These are phyloP conservation scores for Napeogenes inachia DNA, from an alignment of 2,888 invertebrate genomes.

Conservation along the genomic window DNA sequence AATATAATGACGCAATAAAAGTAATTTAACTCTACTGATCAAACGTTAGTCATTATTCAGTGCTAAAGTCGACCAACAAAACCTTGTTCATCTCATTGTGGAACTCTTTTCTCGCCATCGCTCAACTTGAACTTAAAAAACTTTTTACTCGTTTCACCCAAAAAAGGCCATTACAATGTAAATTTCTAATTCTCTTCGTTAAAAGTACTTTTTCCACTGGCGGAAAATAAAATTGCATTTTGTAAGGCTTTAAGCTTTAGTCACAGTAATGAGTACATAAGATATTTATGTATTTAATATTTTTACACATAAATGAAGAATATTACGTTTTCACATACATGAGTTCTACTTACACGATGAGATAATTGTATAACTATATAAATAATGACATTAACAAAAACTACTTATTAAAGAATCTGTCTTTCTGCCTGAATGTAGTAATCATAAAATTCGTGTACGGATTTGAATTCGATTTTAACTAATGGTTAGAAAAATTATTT, in stretches of 20 bases:
- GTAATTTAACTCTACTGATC: background rate
- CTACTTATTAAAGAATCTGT: too few species aligned
- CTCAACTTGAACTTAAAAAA: constrained; percentile 5
- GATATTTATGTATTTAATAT: too few species aligned
- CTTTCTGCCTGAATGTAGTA: too few species aligned
- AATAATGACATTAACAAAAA: too few species aligned
- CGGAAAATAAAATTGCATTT: constrained; percentile 31
- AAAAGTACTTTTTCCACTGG: constrained; percentile 44
- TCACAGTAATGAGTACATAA: too few species aligned
- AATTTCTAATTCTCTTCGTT: constrained; percentile 64
- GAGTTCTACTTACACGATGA: too few species aligned
- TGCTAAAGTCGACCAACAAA: constrained; percentile 1
- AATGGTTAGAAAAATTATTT: too few species aligned
- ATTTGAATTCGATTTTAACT: too few species aligned
- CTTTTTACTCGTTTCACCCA: constrained; percentile 34
- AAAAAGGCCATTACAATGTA: constrained; percentile 54
- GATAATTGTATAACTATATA: too few species aligned
- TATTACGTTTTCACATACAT: too few species aligned
- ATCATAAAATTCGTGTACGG: too few species aligned
- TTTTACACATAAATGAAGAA: too few species aligned
- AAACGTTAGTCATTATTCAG: constrained; percentile 1
- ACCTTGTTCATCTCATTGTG: constrained; percentile 6
- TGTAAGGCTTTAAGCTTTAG: background rate
- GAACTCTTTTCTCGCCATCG: constrained; percentile 2
- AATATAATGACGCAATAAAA: background rate